Evolutionary conservation across 2,888 invertebrate species (phyloP), one percentile per base, ranked within the genome.

Genomic region (Tenthredo distinguenda): DNA sequence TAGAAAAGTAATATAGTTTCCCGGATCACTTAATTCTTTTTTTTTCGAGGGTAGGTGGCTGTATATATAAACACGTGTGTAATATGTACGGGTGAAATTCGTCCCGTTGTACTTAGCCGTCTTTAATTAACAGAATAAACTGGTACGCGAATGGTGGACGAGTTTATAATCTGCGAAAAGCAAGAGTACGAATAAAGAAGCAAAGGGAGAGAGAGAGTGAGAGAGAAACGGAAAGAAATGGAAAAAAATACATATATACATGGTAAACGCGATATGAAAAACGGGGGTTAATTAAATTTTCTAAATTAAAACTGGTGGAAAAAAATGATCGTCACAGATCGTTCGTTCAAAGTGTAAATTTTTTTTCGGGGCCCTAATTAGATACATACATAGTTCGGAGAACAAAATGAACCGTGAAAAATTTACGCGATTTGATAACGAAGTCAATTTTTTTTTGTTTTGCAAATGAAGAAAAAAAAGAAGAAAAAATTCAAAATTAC

Each of bases 121-220:
- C 43, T 74, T 43, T 74, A 74, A 74, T 74, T 74, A 74, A 74
- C 40, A 43, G 43, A 43, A 74, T 74, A 43, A 74, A 74, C 43
- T 43, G 43, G 43, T 74, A 43, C 21, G 43, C 87, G 84, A 85
- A 71, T 79, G 84, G 84, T 84, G 74, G 43, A 74, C 40, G 43
- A 43, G 4, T n/a, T 40, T 26, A 74, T 43, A 43, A 74, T 43
- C 21, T 74, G 15, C 55, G 37, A 74, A 84, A 65, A 84, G 84
- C 85, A 79, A 85, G 81, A 85, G 83, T 86, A 85, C 81, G 62
- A 84, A 79, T 77, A 79, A 85, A 76, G 77, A 74, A 65, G 81
- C 84, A 31, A 15, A 31, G 50, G 47, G 50, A 77, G 82, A 85
- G 87, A 87, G 86, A 84, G 87, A 85, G n/a, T 82, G 87, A 85